Percentiles rank a stretch among this genome's conserved stretches.
These are phyloP conservation scores for Trichomalopsis sarcophagae DNA, from an alignment of 1,140 invertebrate genomes.

Conservation along the genomic window DNA sequence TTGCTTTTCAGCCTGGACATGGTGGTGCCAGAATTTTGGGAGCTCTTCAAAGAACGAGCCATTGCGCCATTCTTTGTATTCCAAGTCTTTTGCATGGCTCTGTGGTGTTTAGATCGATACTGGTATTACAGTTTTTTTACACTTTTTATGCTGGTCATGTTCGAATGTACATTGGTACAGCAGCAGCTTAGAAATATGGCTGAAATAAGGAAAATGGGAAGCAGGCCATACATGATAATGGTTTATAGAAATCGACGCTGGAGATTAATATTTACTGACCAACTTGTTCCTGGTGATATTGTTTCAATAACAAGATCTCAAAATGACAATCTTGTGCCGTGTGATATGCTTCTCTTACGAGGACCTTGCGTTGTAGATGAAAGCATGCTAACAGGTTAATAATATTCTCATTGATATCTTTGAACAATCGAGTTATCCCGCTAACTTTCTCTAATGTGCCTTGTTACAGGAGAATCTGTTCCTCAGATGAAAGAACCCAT, in stretches of 20 bases:
- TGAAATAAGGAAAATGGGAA: constrained; percentile 99
- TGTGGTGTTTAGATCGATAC: constrained; percentile 99
- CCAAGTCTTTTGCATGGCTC: constrained; percentile 95
- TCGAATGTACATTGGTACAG: constrained; percentile 98
- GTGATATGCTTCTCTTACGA: constrained; percentile 95
- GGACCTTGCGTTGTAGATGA: constrained; percentile 98
- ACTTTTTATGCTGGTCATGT: constrained; percentile 96
- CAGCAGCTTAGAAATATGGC: constrained; percentile 98
- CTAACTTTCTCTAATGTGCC: constrained; percentile 1
- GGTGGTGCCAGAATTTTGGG: constrained; percentile 96
- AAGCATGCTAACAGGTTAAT: constrained; percentile 94
- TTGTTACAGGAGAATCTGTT: constrained; percentile 88
- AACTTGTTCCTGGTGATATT: constrained; percentile 96
- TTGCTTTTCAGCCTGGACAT: constrained; percentile 83
- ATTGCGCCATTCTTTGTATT: constrained; percentile 98
- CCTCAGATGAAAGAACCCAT: constrained; percentile 99
- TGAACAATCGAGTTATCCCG: neutral
- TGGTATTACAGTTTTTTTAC: constrained; percentile 99
- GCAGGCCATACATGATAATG: constrained; percentile 94
- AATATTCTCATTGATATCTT: neutral
- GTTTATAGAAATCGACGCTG: constrained; percentile 96
- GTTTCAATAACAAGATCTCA: constrained; percentile 93
- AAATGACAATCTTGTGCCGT: constrained; percentile 95
- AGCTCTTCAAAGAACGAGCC: constrained; percentile 97
- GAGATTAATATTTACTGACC: constrained; percentile 89